Conservation (phyloP, 2,113 vertebrate genomes). For the Oreochromis niloticus region DNA sequence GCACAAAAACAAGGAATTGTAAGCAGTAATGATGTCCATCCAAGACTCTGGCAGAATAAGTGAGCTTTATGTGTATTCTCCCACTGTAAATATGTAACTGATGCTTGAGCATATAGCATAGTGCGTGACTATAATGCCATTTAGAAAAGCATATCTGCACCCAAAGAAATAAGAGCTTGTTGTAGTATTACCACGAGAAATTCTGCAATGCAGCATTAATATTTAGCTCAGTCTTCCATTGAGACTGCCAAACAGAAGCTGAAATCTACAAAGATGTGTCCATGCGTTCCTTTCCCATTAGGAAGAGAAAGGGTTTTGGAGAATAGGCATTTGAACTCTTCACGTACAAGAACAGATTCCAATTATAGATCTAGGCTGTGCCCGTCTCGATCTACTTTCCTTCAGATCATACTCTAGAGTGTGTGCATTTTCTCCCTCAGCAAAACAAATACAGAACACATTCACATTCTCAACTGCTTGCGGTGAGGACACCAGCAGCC, state of each 20-base stretch:
- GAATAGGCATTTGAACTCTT: constrained; percentile 56
- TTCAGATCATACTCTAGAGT: constrained; percentile 74
- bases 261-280: constrained; percentile 46
- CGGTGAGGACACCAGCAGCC: constrained; percentile 17
- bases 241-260: neutral
- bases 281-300: constrained; percentile 51
- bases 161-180: neutral
- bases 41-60: neutral
- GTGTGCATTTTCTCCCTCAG: constrained; percentile 64
- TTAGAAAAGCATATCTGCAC: neutral
- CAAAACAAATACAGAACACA: constrained; percentile 75
- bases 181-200: neutral
- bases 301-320: constrained; percentile 45
- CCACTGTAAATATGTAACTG: neutral
- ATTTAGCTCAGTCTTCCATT: constrained; percentile 11
- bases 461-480: constrained; percentile 44
- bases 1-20: constrained; percentile 37
- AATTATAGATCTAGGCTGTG: constrained; percentile 80
- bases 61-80: neutral
- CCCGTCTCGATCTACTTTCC: constrained; percentile 69
- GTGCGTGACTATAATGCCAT: neutral
- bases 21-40: constrained; percentile 22
- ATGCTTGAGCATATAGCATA: neutral
- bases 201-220: constrained; percentile 22
- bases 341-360: constrained; percentile 77